These are phyloP conservation scores for Lophotriccus pileatus DNA, from an alignment of 2,797 vertebrate species.

Conservation along the genomic window DNA sequence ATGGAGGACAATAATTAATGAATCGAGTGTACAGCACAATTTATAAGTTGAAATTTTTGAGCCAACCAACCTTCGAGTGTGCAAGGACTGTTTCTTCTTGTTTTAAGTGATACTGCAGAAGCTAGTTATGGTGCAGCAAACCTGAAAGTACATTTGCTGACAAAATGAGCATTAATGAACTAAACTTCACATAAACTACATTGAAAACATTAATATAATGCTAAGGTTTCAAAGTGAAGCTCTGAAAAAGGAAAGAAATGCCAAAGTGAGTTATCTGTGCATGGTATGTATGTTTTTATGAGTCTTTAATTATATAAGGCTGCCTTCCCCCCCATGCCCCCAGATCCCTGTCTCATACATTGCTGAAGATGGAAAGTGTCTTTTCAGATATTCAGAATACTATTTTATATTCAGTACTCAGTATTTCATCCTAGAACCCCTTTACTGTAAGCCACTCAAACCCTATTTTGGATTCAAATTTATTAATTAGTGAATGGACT, in stretches of 20 bases:
- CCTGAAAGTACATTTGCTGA: not conserved
- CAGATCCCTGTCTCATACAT: not conserved
- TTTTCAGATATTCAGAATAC: not conserved
- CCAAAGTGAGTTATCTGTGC: not conserved
- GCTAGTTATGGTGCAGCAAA: not conserved
- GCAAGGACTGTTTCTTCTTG: not conserved
- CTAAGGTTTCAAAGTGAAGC: not conserved
- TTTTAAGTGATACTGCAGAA: not conserved
- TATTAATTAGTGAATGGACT: not conserved
- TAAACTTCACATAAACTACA: not conserved
- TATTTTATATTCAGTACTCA: not conserved
- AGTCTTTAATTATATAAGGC: not conserved
- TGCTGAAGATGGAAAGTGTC: not conserved
- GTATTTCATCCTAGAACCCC: not conserved
- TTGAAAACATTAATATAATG: not conserved
- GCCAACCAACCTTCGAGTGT: not conserved
- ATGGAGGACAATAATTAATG: not conserved
- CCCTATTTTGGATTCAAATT: not conserved
- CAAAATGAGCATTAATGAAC: not conserved
- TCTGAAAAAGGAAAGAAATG: not conserved
- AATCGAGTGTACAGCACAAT: not conserved
- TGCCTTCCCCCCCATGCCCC: accelerated
- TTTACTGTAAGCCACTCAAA: not conserved
- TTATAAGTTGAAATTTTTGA: not conserved
- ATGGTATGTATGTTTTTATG: not conserved